phyloP scores from a whole-genome alignment of 2,113 vertebrate species.

The Formicarius rufipectus region DNA sequence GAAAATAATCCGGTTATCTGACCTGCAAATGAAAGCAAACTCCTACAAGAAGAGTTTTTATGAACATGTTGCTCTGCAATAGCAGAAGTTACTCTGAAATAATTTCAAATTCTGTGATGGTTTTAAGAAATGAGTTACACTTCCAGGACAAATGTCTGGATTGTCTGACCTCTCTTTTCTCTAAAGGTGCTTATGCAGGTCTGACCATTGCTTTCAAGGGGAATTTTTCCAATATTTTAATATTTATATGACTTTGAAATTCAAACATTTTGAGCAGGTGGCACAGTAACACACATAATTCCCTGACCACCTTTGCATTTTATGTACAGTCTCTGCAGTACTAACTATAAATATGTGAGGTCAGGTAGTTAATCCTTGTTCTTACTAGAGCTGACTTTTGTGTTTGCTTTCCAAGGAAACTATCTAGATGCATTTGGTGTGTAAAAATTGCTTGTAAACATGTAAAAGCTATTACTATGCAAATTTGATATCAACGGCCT shows the following conservation, averaged over 20 bases:
- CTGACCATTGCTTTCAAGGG: neutral
- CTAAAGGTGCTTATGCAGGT: neutral
- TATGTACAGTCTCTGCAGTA: neutral
- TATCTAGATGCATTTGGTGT: neutral
- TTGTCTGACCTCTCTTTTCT: neutral
- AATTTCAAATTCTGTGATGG: neutral
- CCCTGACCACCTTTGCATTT: neutral
- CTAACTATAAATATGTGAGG: neutral
- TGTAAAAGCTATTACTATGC: neutral
- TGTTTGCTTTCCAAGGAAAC: neutral
- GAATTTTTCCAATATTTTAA: neutral
- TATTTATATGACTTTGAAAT: neutral
- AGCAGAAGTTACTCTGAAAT: neutral
- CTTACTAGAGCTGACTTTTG: neutral
- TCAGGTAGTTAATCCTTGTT: neutral
- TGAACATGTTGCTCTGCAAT: neutral
- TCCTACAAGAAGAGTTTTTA: neutral
- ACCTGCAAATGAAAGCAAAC: neutral
- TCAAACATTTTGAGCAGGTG: neutral
- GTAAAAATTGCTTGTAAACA: neutral
- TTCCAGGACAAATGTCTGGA: neutral
- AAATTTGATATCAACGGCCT: neutral
- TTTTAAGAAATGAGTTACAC: neutral
- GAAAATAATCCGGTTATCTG: neutral
- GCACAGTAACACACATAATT: neutral